A percentile compares a stretch with the other conserved stretches of the same genome.
Evolutionary conservation across 92 coral and sea anemone genomes (phyloP).

Genomic region (Scolanthus callimorphus): DNA sequence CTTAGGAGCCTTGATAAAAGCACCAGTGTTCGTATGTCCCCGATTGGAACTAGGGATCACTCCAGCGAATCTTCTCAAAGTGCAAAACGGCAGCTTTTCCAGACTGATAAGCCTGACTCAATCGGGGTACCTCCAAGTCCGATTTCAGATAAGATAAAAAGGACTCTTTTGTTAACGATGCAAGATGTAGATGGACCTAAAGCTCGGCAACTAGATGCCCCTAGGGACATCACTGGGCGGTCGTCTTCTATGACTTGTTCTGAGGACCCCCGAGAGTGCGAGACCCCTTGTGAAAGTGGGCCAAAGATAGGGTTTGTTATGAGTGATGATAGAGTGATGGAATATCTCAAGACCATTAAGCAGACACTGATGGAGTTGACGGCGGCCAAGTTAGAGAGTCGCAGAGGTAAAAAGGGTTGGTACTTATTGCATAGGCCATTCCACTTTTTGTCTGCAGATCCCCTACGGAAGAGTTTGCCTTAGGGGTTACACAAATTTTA

Average conservation of each 20-base stretch:
- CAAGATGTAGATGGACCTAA: not conserved
- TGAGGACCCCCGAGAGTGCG: not conserved
- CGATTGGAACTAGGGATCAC: conserved; percentile 2
- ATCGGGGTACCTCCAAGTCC: not conserved
- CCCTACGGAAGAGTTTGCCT: too few species aligned
- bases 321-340: conserved; percentile 49
- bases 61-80: conserved; percentile 16
- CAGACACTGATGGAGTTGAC: conserved; percentile 63
- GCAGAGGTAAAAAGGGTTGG: too few species aligned
- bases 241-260: not conserved
- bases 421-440: too few species aligned
- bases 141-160: not conserved
- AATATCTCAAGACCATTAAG: conserved; percentile 54
- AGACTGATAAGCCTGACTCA: conserved; percentile 24
- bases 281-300: conserved; percentile 5
- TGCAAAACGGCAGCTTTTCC: conserved; percentile 51
- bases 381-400: conserved; percentile 53
- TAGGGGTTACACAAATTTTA: too few species aligned
- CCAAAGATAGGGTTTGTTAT: conserved; percentile 64
- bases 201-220: not conserved
- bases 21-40: not conserved
- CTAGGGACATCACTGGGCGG: not conserved
- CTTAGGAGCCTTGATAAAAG: conserved; percentile 43
- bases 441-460: too few species aligned
- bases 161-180: not conserved